Conservation (phyloP, 1,140 invertebrate genomes). For the Microplitis mediator region DNA sequence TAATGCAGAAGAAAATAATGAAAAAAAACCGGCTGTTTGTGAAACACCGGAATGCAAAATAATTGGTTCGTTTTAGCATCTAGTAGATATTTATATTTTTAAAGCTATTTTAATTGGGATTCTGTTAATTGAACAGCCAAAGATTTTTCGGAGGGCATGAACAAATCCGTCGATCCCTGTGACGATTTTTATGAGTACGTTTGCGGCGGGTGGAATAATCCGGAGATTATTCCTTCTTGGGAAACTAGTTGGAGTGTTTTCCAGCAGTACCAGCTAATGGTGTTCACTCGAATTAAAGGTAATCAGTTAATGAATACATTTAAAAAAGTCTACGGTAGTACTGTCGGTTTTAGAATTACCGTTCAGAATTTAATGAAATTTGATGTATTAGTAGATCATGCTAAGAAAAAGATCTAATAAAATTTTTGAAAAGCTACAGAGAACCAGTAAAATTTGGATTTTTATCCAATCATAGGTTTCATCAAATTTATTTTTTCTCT, state of each 20-base stretch:
- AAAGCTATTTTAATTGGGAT: too few species aligned
- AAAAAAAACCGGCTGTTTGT: background rate
- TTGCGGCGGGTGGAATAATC: conserved; percentile 85
- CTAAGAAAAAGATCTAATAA: too few species aligned
- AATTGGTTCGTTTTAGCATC: background rate
- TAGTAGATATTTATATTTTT: too few species aligned
- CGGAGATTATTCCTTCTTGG: conserved; percentile 76
- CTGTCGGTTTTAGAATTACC: too few species aligned
- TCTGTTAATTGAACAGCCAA: background rate
- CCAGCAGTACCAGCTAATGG: background rate
- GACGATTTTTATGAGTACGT: conserved; percentile 90
- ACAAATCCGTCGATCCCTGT: conserved; percentile 78
- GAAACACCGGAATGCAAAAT: background rate
- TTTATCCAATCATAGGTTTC: conserved; percentile 13
- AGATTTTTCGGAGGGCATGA: conserved; percentile 61
- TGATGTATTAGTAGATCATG: too few species aligned
- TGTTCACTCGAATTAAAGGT: conserved; percentile 1
- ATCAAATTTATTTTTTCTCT: background rate
- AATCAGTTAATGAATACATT: too few species aligned
- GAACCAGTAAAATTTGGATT: too few species aligned
- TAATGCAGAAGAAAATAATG: too few species aligned
- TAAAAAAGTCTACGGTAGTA: too few species aligned
- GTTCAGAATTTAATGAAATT: too few species aligned
- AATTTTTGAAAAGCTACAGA: too few species aligned
- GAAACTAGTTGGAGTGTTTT: background rate